Conservation (phyloP, 2,797 vertebrate species). For the Muscicapa comitata region DNA sequence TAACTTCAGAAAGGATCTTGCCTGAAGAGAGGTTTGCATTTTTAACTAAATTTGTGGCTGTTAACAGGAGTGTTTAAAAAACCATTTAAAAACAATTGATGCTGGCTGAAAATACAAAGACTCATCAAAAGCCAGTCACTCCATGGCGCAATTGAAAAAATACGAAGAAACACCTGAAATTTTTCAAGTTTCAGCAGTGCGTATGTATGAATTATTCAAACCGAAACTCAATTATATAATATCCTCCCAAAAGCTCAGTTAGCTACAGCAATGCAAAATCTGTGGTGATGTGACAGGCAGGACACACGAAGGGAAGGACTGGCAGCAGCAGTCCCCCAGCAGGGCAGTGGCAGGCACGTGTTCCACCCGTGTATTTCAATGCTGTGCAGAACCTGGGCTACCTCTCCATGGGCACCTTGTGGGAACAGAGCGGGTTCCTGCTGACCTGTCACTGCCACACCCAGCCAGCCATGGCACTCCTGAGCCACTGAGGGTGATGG, state of each 20-base stretch:
- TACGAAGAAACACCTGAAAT: neutral
- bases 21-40: neutral
- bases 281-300: rapidly evolving
- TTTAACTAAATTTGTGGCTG: neutral
- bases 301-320: neutral
- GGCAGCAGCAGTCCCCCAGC: neutral
- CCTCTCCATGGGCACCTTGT: rapidly evolving
- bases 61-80: neutral
- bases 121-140: neutral
- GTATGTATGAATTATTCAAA: neutral
- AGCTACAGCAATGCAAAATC: neutral
- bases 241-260: neutral
- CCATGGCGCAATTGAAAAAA: neutral
- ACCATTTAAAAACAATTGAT: neutral
- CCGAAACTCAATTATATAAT: neutral
- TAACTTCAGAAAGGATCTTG: neutral
- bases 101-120: neutral
- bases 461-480: neutral
- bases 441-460: neutral
- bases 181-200: neutral
- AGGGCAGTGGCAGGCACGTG: rapidly evolving
- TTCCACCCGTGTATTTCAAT: rapidly evolving
- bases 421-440: rapidly evolving
- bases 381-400: neutral
- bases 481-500: rapidly evolving